Evolutionary conservation across 2,113 vertebrate genomes (phyloP), one percentile per base, ranked within the genome.

Genomic region (Indicator maculatus): DNA sequence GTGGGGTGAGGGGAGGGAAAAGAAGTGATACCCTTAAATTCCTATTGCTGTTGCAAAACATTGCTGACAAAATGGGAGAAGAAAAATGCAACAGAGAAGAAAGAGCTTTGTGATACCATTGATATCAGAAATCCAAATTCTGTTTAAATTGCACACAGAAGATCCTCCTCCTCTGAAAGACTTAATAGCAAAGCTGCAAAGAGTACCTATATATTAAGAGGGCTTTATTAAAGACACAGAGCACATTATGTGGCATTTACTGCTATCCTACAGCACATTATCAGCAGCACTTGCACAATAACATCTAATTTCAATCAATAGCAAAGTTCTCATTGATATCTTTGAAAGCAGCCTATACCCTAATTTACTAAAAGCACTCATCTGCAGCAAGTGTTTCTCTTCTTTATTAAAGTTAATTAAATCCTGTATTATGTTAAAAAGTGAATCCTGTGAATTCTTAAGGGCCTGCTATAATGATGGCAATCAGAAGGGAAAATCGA

Each of bases 341-440:
- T 88, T 61, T 84, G 71, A 79, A 89, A 86, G 75, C 31, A 77
- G 85, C 58, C 90, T 67, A 80, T 20, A 38, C 27, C 7, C 59
- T 80, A 9, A 91, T 91, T 89, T 91, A 76, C 60, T 74, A 60
- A 77, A 86, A 92, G 69, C 75, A 74, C 17, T 86, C 87, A 74
- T 67, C 89, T 67, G 82, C 78, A 93, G 47, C 16, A 1, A 72
- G 45, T 50, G 45, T 61, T 92, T 66, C 86, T 88, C 56, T 80
- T 85, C 52, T 67, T 95, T 93, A 67, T 83, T 71, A 82, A 27
- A 85, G 80, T 88, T 93, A 80, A 91, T 83, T 70, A 73, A 87
- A 88, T 39, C 60, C 33, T 52, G 12, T 5, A 39, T 56, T 30
- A 31, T 15, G 53, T 45, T 74, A 44, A 77, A 80, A 80, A 33